These are phyloP conservation scores for Tenebrosternarchus preto DNA, from an alignment of 2,113 vertebrate genomes.

Conservation along the genomic window DNA sequence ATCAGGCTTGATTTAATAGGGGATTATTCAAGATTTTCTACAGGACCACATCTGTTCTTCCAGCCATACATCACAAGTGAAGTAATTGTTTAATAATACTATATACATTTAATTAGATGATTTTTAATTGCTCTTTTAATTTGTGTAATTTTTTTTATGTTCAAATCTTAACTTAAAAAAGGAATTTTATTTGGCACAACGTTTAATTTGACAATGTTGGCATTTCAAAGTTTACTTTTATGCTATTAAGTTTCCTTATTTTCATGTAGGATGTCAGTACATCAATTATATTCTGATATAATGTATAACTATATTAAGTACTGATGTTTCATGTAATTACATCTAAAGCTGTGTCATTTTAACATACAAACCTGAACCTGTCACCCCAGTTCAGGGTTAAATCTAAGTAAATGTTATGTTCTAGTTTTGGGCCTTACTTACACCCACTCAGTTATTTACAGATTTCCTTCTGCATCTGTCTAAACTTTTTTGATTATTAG, in stretches of 20 bases:
- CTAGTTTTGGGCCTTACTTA: no score
- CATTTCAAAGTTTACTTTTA: neutral
- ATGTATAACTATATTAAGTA: neutral
- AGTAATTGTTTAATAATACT: no score
- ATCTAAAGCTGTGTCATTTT: neutral
- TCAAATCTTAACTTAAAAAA: neutral
- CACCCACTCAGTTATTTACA: no score
- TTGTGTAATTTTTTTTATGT: no score
- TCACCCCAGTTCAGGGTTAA: no score
- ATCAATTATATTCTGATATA: no score
- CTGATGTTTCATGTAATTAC: neutral
- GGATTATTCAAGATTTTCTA: neutral
- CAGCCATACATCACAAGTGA: no score
- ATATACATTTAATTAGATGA: no score
- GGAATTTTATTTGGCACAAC: neutral
- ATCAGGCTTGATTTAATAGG: neutral
- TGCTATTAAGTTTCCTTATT: neutral
- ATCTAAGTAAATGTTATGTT: no score
- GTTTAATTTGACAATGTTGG: neutral
- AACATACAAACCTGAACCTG: neutral
- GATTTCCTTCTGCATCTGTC: no score
- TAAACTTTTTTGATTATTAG: no score
- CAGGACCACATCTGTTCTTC: neutral
- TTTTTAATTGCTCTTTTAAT: neutral
- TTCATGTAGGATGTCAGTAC: neutral